These are phyloP conservation scores for Gerosis bhagava DNA, from an alignment of 2,888 invertebrate genomes.

Conservation along the genomic window DNA sequence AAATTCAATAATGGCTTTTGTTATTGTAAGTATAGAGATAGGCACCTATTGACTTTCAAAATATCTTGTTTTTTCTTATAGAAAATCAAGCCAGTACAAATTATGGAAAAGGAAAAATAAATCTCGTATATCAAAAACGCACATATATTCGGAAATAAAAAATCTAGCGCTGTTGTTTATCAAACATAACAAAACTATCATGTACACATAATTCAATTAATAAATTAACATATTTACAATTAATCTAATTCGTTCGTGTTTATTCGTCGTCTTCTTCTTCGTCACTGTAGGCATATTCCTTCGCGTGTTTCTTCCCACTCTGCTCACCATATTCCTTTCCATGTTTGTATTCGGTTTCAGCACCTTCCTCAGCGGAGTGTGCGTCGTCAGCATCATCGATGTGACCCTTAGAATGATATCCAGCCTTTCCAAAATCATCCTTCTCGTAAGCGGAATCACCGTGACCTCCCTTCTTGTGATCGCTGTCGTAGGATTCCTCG, in stretches of 20 bases:
- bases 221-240: slow-evolving; percentile 58
- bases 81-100: not conserved
- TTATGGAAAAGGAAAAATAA: not conserved
- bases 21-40: too few relatives aligned
- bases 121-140: slow-evolving; percentile 20
- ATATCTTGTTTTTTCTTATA: too few relatives aligned
- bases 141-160: slow-evolving; percentile 57
- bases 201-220: slow-evolving; percentile 42
- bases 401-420: slow-evolving; percentile 81
- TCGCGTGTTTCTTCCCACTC: slow-evolving; percentile 69
- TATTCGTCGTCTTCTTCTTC: slow-evolving; percentile 47
- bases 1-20: too few relatives aligned
- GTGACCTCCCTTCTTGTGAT: slow-evolving; percentile 79
- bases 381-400: slow-evolving; percentile 76
- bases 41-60: too few relatives aligned
- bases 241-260: slow-evolving; percentile 35
- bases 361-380: slow-evolving; percentile 80
- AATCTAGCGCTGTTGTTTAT: slow-evolving; percentile 52
- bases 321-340: slow-evolving; percentile 80
- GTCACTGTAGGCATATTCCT: slow-evolving; percentile 69
- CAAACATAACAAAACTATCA: slow-evolving; percentile 73
- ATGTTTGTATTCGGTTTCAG: slow-evolving; percentile 78
- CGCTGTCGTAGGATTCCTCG: slow-evolving; percentile 79
- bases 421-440: slow-evolving; percentile 79
- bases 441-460: slow-evolving; percentile 77